Conservation (phyloP, 2,113 vertebrate species). For the Zeus faber region DNA sequence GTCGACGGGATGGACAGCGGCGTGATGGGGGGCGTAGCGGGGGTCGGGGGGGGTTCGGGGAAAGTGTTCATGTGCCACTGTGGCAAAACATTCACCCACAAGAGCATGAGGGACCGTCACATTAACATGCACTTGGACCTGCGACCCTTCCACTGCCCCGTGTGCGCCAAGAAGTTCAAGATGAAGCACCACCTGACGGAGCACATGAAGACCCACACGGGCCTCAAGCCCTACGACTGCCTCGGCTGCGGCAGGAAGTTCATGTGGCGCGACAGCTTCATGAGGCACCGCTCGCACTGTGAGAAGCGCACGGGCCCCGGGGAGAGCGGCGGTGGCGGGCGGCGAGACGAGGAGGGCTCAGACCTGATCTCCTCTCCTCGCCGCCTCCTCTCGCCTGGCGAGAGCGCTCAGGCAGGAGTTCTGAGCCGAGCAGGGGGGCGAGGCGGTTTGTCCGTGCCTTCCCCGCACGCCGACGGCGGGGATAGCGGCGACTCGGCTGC, state of each 20-base stretch:
- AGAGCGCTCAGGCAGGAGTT: conserved; percentile 41
- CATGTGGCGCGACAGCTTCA: conserved; percentile 95
- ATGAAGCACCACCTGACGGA: conserved; percentile 96
- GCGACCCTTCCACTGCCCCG: conserved; percentile 89
- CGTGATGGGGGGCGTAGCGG: conserved; percentile 25
- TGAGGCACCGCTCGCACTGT: conserved; percentile 87
- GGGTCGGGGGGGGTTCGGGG: conserved; percentile 48
- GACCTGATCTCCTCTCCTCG: conserved; percentile 56
- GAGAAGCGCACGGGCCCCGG: conserved; percentile 74
- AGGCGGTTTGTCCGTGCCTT: conserved; percentile 42
- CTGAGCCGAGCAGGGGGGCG: conserved; percentile 15
- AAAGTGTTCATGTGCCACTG: conserved; percentile 94
- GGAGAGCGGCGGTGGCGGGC: conserved; percentile 4
- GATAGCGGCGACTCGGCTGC: not conserved
- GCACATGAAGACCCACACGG: conserved; percentile 96
- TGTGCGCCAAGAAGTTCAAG: conserved; percentile 92
- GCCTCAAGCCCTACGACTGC: conserved; percentile 90
- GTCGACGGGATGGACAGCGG: conserved; percentile 46
- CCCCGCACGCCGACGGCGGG: conserved; percentile 43
- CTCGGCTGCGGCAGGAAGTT: conserved; percentile 86
- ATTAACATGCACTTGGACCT: conserved; percentile 97
- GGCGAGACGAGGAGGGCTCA: conserved; percentile 38
- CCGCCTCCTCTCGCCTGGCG: conserved; percentile 52
- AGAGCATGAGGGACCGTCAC: conserved; percentile 91
- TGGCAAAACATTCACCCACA: conserved; percentile 91